Evolutionary conservation across 2,113 vertebrate species (phyloP), one percentile per base, ranked within the genome.

Genomic region (Pampusana beccarii): DNA sequence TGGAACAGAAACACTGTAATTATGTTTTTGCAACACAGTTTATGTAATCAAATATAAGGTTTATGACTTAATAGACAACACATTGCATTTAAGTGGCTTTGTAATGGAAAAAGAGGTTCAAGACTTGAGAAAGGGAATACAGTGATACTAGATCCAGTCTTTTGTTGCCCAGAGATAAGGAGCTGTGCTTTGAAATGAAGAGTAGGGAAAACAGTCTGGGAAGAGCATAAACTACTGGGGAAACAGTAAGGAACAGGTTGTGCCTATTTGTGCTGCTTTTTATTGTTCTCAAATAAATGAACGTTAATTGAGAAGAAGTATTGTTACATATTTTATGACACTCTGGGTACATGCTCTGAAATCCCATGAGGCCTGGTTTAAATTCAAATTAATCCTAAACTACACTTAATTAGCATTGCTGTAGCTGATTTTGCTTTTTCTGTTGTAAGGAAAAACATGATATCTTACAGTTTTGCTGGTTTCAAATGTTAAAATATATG

Each of bases 401-500:
- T 94, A 75, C 81, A 94, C 95, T 96, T 98, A 97, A 98, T 98
- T 98, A 97, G 88, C 88, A 90, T 88, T 87, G 54, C 79, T 95
- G 58, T 54, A 77, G 86, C 9, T 8, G 44, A 93, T 96, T 98
- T 97, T 95, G 64, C 58, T 91, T 96, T 96, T 92, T 85, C 89
- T 92, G 86, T 86, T 96, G 72, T 65, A 87, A 90, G 85, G 61
- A 96, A 96, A 89, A 98, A 97, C 95, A 96, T 95, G 96, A 92
- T 96, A 92, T 88, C 67, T 97, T 96, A 96, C 95, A 96, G 92
- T 97, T 97, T 91, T 92, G 74, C 82, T 96, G 82, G 91, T 97
- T 96, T 96, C 96, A 97, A 98, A 98, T 95, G 93, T 96, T 97
- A 91, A 95, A 96, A 94, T 98, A 92, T 95, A 95, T 82, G 71